Evolutionary conservation across 2,888 invertebrate species (phyloP).

Genomic region (Ecliptopera silaceata): DNA sequence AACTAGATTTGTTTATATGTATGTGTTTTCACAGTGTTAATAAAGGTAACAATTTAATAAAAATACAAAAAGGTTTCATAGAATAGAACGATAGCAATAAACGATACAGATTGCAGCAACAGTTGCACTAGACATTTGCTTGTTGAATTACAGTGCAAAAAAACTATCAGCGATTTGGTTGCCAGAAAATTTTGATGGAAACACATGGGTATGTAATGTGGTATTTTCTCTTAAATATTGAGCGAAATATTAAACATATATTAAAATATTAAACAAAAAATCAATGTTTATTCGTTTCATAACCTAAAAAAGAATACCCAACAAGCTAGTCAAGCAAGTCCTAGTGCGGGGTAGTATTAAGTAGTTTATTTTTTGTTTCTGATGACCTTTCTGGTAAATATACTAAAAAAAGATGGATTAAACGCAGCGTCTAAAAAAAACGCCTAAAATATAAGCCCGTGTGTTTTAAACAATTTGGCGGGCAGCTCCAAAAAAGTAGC

Average conservation of each 20-base stretch:
- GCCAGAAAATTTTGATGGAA: slow-evolving; percentile 48
- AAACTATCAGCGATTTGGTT: slow-evolving; percentile 56
- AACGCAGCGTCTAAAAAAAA: background rate
- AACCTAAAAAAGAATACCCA: too few species aligned
- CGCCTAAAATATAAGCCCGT: slow-evolving; percentile 11
- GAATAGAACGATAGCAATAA: slow-evolving; percentile 18
- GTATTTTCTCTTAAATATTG: too few species aligned
- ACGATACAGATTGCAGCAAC: slow-evolving; percentile 44
- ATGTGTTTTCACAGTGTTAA: too few species aligned
- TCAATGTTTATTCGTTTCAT: too few species aligned
- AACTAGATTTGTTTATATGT: too few species aligned
- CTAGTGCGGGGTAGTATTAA: too few species aligned
- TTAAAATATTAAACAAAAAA: too few species aligned
- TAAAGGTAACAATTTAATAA: background rate
- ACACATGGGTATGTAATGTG: slow-evolving; percentile 30
- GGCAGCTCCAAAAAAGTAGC: slow-evolving; percentile 50
- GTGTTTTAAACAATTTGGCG: slow-evolving; percentile 32
- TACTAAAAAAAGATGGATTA: too few species aligned
- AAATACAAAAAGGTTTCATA: background rate
- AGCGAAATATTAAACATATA: too few species aligned
- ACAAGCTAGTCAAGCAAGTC: too few species aligned
- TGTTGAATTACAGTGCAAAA: slow-evolving; percentile 55
- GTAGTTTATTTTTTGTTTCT: too few species aligned
- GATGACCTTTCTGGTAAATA: too few species aligned
- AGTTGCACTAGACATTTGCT: slow-evolving; percentile 48